Percentiles rank a stretch among this genome's conserved stretches.
These are phyloP conservation scores for Tinamus major DNA, from an alignment of 2,797 vertebrate species.

Conservation along the genomic window DNA sequence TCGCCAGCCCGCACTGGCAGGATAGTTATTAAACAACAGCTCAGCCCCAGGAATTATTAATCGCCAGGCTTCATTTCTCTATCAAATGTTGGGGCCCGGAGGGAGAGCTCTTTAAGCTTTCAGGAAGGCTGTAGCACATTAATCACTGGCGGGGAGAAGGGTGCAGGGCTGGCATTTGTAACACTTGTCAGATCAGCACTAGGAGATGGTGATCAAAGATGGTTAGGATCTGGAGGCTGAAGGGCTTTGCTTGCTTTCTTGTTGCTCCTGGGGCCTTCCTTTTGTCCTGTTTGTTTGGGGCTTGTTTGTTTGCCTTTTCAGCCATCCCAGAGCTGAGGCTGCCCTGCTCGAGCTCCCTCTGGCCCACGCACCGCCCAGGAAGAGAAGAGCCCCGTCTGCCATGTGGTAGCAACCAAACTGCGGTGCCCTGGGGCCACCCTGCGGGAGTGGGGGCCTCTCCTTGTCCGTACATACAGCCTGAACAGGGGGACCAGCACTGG, in stretches of 20 bases:
- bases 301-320: neutral
- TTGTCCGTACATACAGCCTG: neutral
- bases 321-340: neutral
- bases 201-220: conserved; percentile 56
- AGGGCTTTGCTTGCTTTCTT: conserved; percentile 1
- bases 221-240: conserved; percentile 30
- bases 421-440: neutral
- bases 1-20: conserved; percentile 91
- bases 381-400: neutral
- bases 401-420: neutral
- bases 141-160: conserved; percentile 65
- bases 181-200: conserved; percentile 69
- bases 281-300: neutral
- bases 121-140: conserved; percentile 67
- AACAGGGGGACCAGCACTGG: neutral
- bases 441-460: neutral
- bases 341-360: neutral
- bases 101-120: conserved; percentile 78
- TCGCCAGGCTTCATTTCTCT: conserved; percentile 86
- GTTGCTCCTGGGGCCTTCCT: neutral
- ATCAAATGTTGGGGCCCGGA: conserved; percentile 82
- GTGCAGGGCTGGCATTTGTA: conserved; percentile 67
- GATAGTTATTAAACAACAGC: conserved; percentile 95
- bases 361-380: neutral
- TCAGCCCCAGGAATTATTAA: conserved; percentile 87